Conservation (phyloP, 2,888 invertebrate genomes). For the Dasypogon diadema region DNA sequence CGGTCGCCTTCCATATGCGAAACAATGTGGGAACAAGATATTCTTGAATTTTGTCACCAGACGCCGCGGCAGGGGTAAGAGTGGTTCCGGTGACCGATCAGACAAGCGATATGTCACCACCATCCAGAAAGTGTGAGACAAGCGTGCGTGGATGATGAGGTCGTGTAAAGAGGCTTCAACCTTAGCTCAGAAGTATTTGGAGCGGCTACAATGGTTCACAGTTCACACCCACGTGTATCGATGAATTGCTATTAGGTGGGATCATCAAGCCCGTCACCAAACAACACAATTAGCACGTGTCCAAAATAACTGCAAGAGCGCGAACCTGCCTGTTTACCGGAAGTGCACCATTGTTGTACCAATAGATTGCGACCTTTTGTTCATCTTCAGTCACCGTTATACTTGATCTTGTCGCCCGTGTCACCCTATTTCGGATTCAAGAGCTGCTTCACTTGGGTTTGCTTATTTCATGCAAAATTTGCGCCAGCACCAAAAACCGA, state of each 20-base stretch:
- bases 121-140: background rate
- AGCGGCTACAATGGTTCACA: background rate
- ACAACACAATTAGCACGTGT: constrained; percentile 42
- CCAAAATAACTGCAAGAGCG: constrained; percentile 5
- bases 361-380: constrained; percentile 14
- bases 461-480: too few relatives aligned
- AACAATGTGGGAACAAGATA: background rate
- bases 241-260: constrained; percentile 10
- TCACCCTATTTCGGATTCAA: background rate
- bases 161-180: background rate
- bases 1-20: constrained; percentile 10
- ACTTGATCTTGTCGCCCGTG: background rate
- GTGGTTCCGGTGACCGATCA: constrained; percentile 29
- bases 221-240: background rate
- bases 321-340: constrained; percentile 1
- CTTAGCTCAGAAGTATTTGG: background rate
- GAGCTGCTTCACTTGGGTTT: too few relatives aligned
- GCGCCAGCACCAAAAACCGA: background rate
- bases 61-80: background rate
- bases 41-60: constrained; percentile 1
- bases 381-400: constrained; percentile 15
- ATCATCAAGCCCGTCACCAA: constrained; percentile 3
- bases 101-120: constrained; percentile 17
- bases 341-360: constrained; percentile 25
- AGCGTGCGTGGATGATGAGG: background rate